phyloP scores from a whole-genome alignment of 2,113 vertebrate species.

The Phocoena phocoena region DNA sequence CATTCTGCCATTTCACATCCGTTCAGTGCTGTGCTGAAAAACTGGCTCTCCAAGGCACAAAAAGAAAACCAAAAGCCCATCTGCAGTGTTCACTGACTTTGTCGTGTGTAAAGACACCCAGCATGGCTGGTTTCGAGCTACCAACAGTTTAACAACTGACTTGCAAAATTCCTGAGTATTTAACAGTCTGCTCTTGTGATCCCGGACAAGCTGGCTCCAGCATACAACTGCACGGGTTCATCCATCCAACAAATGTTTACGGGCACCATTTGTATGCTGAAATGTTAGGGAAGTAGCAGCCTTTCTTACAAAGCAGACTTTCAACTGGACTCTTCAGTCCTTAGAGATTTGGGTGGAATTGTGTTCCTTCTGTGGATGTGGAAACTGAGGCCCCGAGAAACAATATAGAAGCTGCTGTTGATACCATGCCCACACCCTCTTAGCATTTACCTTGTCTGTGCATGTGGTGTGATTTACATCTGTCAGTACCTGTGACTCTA shows the following conservation, averaged over 20 bases:
- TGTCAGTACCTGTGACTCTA: neutral
- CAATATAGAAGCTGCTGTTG: neutral
- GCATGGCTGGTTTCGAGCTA: neutral
- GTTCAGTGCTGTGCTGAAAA: neutral
- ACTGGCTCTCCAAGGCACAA: neutral
- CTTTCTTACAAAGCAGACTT: neutral
- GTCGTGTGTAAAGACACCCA: neutral
- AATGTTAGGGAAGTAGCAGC: neutral
- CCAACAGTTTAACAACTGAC: neutral
- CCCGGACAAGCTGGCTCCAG: neutral
- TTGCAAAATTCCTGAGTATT: neutral
- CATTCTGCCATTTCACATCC: neutral
- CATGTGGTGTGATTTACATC: neutral
- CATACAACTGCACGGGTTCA: neutral
- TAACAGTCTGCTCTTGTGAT: neutral
- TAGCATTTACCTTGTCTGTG: neutral
- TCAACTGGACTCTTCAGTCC: neutral
- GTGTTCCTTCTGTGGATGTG: neutral
- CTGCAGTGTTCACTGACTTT: neutral
- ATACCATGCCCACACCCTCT: too few species aligned
- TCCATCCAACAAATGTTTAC: neutral
- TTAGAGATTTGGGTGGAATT: neutral
- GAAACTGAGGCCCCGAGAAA: neutral
- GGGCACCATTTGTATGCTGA: neutral
- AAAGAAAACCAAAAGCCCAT: neutral